phyloP scores from a whole-genome alignment of 92 coral and sea anemone species.

The Epizoanthus scotinus region DNA sequence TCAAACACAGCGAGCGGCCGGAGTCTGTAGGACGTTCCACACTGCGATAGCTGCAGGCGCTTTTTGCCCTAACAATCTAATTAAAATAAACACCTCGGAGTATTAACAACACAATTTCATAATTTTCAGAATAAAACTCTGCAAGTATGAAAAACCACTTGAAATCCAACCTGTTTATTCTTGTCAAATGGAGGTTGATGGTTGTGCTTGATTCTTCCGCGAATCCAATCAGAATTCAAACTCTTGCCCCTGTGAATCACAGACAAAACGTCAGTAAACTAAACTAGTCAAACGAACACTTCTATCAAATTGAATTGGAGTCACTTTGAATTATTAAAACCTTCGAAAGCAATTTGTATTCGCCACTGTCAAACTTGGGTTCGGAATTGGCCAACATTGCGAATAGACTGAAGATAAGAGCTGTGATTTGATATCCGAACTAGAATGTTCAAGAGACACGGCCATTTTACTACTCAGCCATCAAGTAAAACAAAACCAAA shows the following conservation, averaged over 20 bases:
- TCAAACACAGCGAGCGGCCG: conserved; percentile 39
- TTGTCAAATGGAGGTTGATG: conserved; percentile 16
- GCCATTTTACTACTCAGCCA: conserved; percentile 58
- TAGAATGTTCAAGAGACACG: conserved; percentile 40
- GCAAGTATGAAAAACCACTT: not conserved
- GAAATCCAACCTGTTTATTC: conserved; percentile 13
- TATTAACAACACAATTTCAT: not conserved
- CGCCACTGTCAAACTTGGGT: conserved; percentile 60
- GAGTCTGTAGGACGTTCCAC: not conserved
- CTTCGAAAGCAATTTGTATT: conserved; percentile 73
- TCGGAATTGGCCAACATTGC: conserved; percentile 85
- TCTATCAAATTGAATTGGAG: not conserved
- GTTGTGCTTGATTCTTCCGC: conserved; percentile 33
- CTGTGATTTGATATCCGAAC: conserved; percentile 21
- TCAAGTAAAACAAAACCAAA: conserved; percentile 1
- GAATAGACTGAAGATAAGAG: conserved; percentile 61
- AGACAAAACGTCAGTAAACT: conserved; percentile 3
- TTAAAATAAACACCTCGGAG: conserved; percentile 30
- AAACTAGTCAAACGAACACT: too few relatives aligned
- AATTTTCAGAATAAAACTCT: not conserved
- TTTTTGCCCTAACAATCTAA: conserved; percentile 45
- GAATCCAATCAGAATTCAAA: conserved; percentile 78
- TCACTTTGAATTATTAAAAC: conserved; percentile 23
- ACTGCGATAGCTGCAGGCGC: conserved; percentile 30
- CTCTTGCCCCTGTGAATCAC: conserved; percentile 70